Base-by-base conservation (phyloP, 2,888 invertebrate species). In the Pammene fasciana region DNA sequence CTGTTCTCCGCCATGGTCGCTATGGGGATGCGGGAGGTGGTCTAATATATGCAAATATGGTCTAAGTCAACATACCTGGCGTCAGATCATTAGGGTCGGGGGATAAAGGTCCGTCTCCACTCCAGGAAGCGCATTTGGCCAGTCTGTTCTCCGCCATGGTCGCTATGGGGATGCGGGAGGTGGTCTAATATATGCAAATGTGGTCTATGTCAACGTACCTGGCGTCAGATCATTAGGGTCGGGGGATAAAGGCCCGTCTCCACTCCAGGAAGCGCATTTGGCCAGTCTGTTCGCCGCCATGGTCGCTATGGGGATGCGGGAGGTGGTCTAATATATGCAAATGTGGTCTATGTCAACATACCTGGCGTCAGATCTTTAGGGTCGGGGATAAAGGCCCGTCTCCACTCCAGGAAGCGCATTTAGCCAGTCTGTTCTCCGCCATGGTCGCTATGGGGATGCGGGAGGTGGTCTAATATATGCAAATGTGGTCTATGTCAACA, bases 61-160 rank as follows among this genome's bases (percentile, higher is more conserved):
- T 26, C 26, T 26, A 41, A 36, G 7, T 6, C 6, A 41, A 71
- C 76, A 74, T 45, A 94, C 94, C 94, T 75, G 94, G 94, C 61
- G 94, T 94, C 67, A 94, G 86, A 73, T 94, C 94, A 73, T 84
- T 81, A 50, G 79, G 88, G 79, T 80, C 89, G 70, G 81, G 86
- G 75, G 73, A 82, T 74, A 82, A 79, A 0, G 86, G 87, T 13
- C 84, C 86, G 75, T 94, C 93, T 45, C 93, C 93, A 79, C 95
- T 94, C 96, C 96, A 95, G 43, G 95, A 95, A 83, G 95, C 94
- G 86, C 95, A 95, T 84, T 96, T 95, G 72, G 95, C 94, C 64
- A 95, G 90, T 54, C 94, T 86, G 75, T 93, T 91, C 77, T 91
- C 93, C 43, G 77, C 75, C 67, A 72, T 71, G 48, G 79, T 74